phyloP scores from a whole-genome alignment of 2,888 invertebrate species.

The Lycophotia porphyrea region DNA sequence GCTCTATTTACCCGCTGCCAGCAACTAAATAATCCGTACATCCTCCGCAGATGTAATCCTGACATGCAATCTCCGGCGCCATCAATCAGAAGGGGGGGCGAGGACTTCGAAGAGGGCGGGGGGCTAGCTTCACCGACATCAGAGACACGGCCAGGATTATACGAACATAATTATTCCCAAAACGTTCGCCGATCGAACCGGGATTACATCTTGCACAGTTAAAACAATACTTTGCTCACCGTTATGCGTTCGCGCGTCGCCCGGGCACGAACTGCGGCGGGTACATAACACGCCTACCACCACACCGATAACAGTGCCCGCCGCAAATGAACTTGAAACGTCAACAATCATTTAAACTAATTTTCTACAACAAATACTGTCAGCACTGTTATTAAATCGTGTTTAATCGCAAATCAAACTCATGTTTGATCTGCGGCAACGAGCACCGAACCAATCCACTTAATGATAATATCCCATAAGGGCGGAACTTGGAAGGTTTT shows the following conservation, averaged over 20 bases:
- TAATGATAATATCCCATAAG: constrained; percentile 59
- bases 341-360: constrained; percentile 62
- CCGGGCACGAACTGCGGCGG: constrained; percentile 60
- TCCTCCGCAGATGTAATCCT: constrained; percentile 88
- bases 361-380: constrained; percentile 49
- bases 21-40: constrained; percentile 87
- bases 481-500: constrained; percentile 55
- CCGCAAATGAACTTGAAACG: constrained; percentile 56
- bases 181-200: constrained; percentile 70
- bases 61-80: constrained; percentile 88
- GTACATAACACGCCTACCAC: constrained; percentile 54
- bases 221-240: constrained; percentile 61
- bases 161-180: constrained; percentile 73
- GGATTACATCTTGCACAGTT: constrained; percentile 67
- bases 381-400: constrained; percentile 48
- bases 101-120: constrained; percentile 52
- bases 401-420: constrained; percentile 48
- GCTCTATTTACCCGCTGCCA: constrained; percentile 81
- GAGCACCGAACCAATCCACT: constrained; percentile 43
- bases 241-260: constrained; percentile 55
- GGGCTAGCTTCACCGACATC: constrained; percentile 50
- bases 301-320: constrained; percentile 33
- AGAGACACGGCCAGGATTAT: constrained; percentile 73
- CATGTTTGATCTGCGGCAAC: constrained; percentile 44
- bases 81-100: constrained; percentile 82